Evolutionary conservation across 2,797 vertebrate species (phyloP), one percentile per base, ranked within the genome.

Genomic region (Sebastes cheni): DNA sequence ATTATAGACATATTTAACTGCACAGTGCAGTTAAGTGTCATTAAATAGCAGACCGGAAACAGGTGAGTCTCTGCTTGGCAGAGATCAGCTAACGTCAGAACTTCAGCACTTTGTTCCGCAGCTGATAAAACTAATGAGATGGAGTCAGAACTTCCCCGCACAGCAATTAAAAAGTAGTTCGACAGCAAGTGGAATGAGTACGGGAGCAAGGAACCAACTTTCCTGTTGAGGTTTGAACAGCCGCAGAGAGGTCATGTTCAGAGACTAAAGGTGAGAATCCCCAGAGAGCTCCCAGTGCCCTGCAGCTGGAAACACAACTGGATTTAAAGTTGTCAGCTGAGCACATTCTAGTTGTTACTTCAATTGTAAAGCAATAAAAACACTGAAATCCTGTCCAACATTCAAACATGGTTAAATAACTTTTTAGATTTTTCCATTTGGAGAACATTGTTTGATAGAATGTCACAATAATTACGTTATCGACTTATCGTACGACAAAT

Each of bases 21-120:
- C 7, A 39, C 14, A 7, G 20, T 42, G 46, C 58, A 60, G 52
- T 12, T 34, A 34, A 10, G 58, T 30, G 8, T 30, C 70, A 54
- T 74, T 58, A 67, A 39, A 69, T 65, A 77, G 52, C 73, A 32
- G 68, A 29, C 64, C 77, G 23, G 29, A 74, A n/a, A 77, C 29
- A 52, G 30, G 78, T 72, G 58, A 69, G 79, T 67, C 78, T 54
- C 52, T 30, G 8, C 18, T 34, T 64, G 58, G 42, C 67, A 46
- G 55, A 75, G 86, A 77, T 64, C 73, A 83, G 83, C 73, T 78
- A 64, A 74, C 75, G 77, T 86, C 86, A 78, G 36, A 52, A 77
- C 78, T 83, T 70, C 71, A 87, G 73, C 82, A 81, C 64, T 70
- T 82, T 73, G 75, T 77, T 73, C 27, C 5, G 6, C 60, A 66